phyloP scores from a whole-genome alignment of 2,888 invertebrate species.

The Campoletis raptor region DNA sequence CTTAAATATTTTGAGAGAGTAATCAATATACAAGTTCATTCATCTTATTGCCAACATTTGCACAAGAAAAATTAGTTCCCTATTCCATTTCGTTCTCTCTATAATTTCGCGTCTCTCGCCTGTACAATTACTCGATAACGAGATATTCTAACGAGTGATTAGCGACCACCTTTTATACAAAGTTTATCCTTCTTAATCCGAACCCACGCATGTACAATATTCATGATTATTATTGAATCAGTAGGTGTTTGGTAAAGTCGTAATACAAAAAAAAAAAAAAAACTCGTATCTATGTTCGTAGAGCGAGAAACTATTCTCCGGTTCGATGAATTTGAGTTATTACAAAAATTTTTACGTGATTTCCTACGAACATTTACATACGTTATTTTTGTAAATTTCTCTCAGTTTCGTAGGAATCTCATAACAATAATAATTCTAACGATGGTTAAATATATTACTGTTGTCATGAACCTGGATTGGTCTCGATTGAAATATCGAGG shows the following conservation, averaged over 20 bases:
- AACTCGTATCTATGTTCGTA: background rate
- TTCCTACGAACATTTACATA: background rate
- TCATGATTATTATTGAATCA: background rate
- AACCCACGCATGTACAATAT: background rate
- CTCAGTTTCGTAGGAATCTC: slow-evolving; percentile 3
- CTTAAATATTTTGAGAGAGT: background rate
- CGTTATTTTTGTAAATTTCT: background rate
- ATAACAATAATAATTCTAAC: background rate
- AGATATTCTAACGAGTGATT: slow-evolving; percentile 26
- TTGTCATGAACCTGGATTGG: background rate
- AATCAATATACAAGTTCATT: background rate
- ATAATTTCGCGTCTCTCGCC: background rate
- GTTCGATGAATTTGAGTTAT: background rate
- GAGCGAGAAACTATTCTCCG: background rate
- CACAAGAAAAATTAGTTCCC: background rate
- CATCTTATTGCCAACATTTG: background rate
- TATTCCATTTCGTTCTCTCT: background rate
- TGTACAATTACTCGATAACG: slow-evolving; percentile 29
- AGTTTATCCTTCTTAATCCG: background rate
- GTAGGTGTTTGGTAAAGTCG: background rate
- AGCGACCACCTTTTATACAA: background rate
- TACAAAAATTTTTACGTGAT: background rate
- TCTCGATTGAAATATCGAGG: background rate
- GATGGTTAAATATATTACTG: background rate
- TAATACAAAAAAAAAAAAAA: background rate